phyloP scores from a whole-genome alignment of 2,797 vertebrate species.

The Hoplostethus atlanticus region DNA sequence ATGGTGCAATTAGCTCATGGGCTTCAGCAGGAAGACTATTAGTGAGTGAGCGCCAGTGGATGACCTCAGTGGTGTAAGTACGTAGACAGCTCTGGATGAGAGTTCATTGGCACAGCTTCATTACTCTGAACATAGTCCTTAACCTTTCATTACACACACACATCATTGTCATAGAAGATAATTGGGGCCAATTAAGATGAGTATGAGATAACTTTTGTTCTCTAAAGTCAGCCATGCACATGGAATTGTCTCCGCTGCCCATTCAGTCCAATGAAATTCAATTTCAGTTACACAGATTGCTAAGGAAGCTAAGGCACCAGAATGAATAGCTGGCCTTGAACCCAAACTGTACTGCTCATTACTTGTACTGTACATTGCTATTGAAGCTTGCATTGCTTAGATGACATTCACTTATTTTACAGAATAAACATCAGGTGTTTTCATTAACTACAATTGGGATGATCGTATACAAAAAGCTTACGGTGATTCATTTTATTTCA shows the following conservation, averaged over 20 bases:
- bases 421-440: conserved; percentile 37
- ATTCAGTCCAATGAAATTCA: conserved; percentile 65
- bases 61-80: conserved; percentile 18
- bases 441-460: conserved; percentile 40
- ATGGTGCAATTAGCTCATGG: conserved; percentile 26
- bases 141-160: conserved; percentile 77
- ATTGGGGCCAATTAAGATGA: conserved; percentile 77
- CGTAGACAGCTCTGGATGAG: conserved; percentile 35
- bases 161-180: conserved; percentile 67
- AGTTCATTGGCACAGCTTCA: conserved; percentile 67
- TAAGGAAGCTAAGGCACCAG: conserved; percentile 38
- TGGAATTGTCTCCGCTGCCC: conserved; percentile 45
- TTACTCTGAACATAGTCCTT: conserved; percentile 73
- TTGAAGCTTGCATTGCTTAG: conserved; percentile 21
- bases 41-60: conserved; percentile 15
- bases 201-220: conserved; percentile 62
- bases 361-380: conserved; percentile 24
- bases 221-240: conserved; percentile 57
- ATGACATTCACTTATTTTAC: conserved; percentile 62
- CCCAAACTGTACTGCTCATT: conserved; percentile 39
- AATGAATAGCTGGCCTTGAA: conserved; percentile 41
- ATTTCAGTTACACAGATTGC: conserved; percentile 62
- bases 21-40: conserved; percentile 1
- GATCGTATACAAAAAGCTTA: conserved; percentile 38
- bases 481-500: conserved; percentile 48